Evolutionary conservation across 2,113 vertebrate genomes (phyloP).

Genomic region (Sphyrna mokarran): DNA sequence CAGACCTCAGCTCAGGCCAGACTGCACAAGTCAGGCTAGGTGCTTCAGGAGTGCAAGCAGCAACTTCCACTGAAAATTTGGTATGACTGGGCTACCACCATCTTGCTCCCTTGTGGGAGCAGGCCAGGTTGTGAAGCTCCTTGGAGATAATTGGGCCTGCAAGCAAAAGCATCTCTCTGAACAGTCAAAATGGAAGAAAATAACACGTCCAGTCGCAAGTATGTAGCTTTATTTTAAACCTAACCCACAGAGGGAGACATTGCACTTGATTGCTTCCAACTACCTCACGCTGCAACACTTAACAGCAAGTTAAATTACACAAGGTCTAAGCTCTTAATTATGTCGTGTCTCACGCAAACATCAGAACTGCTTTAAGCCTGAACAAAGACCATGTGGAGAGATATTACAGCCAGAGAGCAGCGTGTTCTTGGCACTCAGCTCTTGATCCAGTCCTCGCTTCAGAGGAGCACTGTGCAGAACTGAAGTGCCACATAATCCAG

Average conservation of each 20-base stretch:
- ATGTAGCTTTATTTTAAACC: not conserved
- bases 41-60: not conserved
- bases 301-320: not conserved
- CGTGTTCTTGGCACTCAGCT: not conserved
- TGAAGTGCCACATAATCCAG: slow-evolving; percentile 4
- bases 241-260: not conserved
- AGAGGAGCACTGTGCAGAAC: not conserved
- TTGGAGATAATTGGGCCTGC: not conserved
- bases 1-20: no score
- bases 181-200: not conserved
- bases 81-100: not conserved
- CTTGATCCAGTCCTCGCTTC: not conserved
- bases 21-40: not conserved
- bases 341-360: not conserved
- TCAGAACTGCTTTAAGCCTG: not conserved
- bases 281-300: not conserved
- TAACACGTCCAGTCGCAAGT: not conserved
- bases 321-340: not conserved
- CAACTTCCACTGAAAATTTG: not conserved
- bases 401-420: not conserved
- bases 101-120: not conserved
- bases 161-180: not conserved
- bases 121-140: not conserved
- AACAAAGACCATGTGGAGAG: not conserved
- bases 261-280: not conserved